Evolutionary conservation across 2,888 invertebrate genomes (phyloP), one percentile per base, ranked within the genome.

Genomic region (Beris morrisii): DNA sequence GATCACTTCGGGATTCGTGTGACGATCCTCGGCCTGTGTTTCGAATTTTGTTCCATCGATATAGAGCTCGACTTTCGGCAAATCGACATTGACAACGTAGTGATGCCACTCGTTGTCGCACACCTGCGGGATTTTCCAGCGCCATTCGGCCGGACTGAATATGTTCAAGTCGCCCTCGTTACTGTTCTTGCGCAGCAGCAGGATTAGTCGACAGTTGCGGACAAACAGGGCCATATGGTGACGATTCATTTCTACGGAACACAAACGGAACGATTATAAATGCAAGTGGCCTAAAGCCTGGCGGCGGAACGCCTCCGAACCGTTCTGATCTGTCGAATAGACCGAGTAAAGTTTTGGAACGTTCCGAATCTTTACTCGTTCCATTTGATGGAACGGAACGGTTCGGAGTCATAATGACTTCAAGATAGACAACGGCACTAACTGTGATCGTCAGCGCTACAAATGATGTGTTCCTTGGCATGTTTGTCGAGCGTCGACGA

Each of bases 71-170:
- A 95, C 92, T 76, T 92, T 92, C 0, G 95, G 93, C 84, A 96
- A 94, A 72, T 95, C 90, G 4, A 97, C 91, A 78, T 93, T 94
- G 52, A 98, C 85, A 0, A 96, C 93, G 82, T 95, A 98, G 82
- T 97, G 97, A 84, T 99, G 98, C 98, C 98, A 99, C 76, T 95
- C 92, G 80, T 95, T 93, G 82, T 99, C 98, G 83, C 98, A 98
- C 59, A 94, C 92, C 84, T 95, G 93, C 0, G 94, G 89, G 65
- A 97, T 84, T 81, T 95, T 94, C 97, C 97, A 99, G 72, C 98
- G 87, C 97, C 97, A 99, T 82, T 99, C 98, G 0, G 98, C 98
- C 0, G 98, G 98, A 64, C 95, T 86, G 86, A 95, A 95, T 75
- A 94, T 95, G 82, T 95, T 95, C 67, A 94, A 85, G 79, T 95